Evolutionary conservation across 1,140 invertebrate species (phyloP), one percentile per base, ranked within the genome.

Genomic region (Zaprionus vittiger): DNA sequence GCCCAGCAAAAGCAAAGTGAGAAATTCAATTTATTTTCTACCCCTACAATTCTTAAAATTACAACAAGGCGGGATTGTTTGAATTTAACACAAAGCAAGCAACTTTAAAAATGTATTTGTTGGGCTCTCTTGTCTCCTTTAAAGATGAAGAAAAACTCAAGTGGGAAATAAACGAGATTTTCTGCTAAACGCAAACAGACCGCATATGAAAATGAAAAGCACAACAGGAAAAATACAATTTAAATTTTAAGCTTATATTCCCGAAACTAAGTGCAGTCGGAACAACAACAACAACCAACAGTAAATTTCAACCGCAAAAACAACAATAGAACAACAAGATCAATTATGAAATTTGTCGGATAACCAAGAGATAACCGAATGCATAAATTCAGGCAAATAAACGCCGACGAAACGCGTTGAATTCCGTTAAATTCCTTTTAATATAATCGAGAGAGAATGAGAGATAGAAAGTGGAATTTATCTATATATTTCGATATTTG

Each of bases 1-100:
- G 60, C 28, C 47, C 64, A 37, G 54, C 24, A 41, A 69, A 78
- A 77, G 69, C 52, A 86, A 86, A 83, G 74, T 61, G 67, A 72
- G 72, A 80, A 90, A 79, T 90, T 80, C 69, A 90, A 90, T 90
- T 84, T 81, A 90, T 81, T 89, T 84, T 38, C 65, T 49, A 31
- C 38, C 62, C 62, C 62, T 17, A 31, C 11, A 75, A 72, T 73
- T 73, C 61, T 34, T 44, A 38, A 62, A 22, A 24, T 14, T 17
- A 26, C 44, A 34, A 41, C 34, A 9, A 63, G 41, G 24, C 26
- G 14, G 17, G 15, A 55, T 65, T 65, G 60, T 44, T 57, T 62
- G 49, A 62, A 61, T 47, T 63, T 34, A 9, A 47, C 44, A 49
- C 28, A 17, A 31, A 34, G 2, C 9, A 34, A 31, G 9, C 2